phyloP scores from a whole-genome alignment of 2,797 vertebrate genomes.

The Bradypodion pumilum region DNA sequence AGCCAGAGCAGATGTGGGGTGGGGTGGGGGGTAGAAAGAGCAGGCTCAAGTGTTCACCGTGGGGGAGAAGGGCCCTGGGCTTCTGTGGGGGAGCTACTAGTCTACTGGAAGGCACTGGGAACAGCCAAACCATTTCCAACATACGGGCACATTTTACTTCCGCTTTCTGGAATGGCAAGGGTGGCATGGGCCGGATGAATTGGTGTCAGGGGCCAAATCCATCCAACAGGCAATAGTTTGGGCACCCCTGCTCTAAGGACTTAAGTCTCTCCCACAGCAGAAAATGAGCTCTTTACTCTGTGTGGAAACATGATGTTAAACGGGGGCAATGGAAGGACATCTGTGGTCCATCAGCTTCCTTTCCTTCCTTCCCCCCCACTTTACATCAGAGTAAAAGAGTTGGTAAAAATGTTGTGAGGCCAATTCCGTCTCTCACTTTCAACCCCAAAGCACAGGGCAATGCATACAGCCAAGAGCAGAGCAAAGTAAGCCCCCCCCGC shows the following conservation, averaged over 20 bases:
- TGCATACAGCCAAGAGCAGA: conserved; percentile 26
- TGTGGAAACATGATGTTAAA: no score
- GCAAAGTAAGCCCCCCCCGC: conserved; percentile 47
- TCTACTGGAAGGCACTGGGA: background rate
- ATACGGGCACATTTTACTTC: no score
- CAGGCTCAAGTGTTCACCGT: conserved; percentile 48
- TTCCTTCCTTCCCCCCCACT: no score
- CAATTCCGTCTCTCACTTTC: conserved; percentile 37
- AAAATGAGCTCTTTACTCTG: no score
- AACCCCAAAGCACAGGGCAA: conserved; percentile 27
- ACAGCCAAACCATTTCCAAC: background rate
- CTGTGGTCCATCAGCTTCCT: no score
- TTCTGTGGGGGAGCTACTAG: background rate
- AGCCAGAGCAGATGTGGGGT: conserved; percentile 62
- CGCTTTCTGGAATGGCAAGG: no score
- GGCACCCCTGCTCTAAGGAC: no score
- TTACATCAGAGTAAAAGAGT: conserved; percentile 7
- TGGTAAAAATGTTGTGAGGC: background rate
- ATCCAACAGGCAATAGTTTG: no score
- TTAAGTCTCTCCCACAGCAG: no score
- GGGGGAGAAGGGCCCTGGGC: conserved; percentile 66
- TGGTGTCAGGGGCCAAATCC: no score
- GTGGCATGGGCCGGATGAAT: no score
- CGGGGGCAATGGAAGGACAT: no score
- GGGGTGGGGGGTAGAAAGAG: conserved; percentile 39